These are phyloP conservation scores for Oenanthe oenanthe DNA, from an alignment of 2,113 vertebrate genomes.

Conservation along the genomic window DNA sequence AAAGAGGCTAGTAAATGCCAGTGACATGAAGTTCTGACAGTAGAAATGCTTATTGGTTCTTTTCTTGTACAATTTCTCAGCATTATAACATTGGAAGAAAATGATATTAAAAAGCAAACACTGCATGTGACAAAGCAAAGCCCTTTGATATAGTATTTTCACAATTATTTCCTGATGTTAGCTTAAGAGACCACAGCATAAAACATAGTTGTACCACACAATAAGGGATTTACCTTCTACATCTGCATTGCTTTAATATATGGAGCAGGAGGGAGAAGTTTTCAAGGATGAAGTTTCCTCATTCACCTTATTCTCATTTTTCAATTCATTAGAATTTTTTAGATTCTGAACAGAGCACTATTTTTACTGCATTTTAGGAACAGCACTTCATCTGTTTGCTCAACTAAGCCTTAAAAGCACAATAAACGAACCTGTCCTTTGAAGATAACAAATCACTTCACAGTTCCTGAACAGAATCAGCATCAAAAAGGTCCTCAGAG, in stretches of 20 bases:
- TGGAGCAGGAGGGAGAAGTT: background rate
- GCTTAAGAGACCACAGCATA: background rate
- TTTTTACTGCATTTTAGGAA: background rate
- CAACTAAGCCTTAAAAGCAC: slow-evolving; percentile 30
- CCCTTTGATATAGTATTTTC: background rate
- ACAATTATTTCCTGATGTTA: slow-evolving; percentile 30
- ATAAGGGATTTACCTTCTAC: slow-evolving; percentile 20
- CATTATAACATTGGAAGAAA: background rate
- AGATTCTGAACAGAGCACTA: background rate
- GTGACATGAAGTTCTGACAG: background rate
- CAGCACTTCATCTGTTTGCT: slow-evolving; percentile 18
- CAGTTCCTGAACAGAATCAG: background rate
- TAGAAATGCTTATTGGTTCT: background rate
- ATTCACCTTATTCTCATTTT: slow-evolving; percentile 34
- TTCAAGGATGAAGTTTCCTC: slow-evolving; percentile 12
- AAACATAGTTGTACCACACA: background rate
- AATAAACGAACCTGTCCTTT: slow-evolving; percentile 25
- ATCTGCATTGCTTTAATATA: slow-evolving; percentile 1
- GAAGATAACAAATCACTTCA: slow-evolving; percentile 59
- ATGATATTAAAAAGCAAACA: background rate
- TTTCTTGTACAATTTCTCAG: background rate
- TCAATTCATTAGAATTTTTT: slow-evolving; percentile 13
- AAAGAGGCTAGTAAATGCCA: slow-evolving; percentile 13
- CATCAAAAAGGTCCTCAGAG: slow-evolving; percentile 34
- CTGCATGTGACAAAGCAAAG: background rate